Evolutionary conservation across 2,113 vertebrate species (phyloP).

Genomic region (Atherinomorus stipes): DNA sequence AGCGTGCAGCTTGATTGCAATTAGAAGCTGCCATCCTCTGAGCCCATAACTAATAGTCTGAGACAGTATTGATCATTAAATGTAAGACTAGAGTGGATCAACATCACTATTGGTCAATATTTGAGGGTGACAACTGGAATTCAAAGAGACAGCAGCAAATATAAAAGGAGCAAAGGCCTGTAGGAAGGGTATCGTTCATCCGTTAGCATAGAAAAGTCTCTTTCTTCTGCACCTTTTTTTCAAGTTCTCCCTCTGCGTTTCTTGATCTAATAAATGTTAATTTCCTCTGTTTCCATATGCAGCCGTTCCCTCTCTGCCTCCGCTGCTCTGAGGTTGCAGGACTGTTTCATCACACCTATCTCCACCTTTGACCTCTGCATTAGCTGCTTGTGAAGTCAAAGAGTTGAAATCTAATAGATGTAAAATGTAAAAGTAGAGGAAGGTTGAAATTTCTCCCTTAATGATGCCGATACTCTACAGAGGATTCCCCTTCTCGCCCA

Average conservation of each 20-base stretch:
- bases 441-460: conserved; percentile 48
- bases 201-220: conserved; percentile 8
- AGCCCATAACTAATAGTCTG: conserved; percentile 43
- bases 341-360: conserved; percentile 66
- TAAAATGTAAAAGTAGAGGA: conserved; percentile 58
- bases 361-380: conserved; percentile 62
- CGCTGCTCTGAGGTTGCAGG: conserved; percentile 42
- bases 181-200: not conserved
- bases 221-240: conserved; percentile 5
- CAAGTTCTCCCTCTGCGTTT: not conserved
- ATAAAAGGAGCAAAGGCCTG: not conserved
- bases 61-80: conserved; percentile 67
- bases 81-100: conserved; percentile 51
- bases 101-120: conserved; percentile 35
- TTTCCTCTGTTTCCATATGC: conserved; percentile 3
- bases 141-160: conserved; percentile 12
- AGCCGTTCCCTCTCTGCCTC: not conserved
- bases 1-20: conserved; percentile 58
- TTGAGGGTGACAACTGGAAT: conserved; percentile 41
- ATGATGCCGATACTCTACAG: conserved; percentile 42
- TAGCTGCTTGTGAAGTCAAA: conserved; percentile 36
- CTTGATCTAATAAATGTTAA: not conserved
- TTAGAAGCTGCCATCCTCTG: conserved; percentile 55
- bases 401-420: conserved; percentile 51
- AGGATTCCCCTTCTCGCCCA: conserved; percentile 37